Evolutionary conservation across 1,140 invertebrate genomes (phyloP), one percentile per base, ranked within the genome.

Genomic region (Lasioglossum albipes): DNA sequence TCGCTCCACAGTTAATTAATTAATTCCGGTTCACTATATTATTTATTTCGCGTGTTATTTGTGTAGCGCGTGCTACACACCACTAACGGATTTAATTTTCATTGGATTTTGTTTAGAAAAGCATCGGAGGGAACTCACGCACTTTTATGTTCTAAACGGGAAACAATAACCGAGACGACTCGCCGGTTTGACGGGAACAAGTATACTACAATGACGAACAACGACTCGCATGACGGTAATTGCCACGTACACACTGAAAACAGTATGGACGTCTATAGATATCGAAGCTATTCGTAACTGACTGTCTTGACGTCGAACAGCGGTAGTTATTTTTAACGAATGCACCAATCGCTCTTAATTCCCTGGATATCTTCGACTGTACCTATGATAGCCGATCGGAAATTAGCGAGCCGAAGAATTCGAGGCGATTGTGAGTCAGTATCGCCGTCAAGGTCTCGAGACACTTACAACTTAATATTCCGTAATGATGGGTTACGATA

Each of bases 291-390:
- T 49, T 59, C 52, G 2, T n/a, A 59, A 71, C 41, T 18, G 52
- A 71, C 52, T 41, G 69, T 71, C 69, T 57, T 57, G 52, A 71
- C 69, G 69, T 71, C 7, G 49, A 54, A 36, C 5, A 9, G 9
- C 52, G 31, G 69, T n/a, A 57, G 54, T 71, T 59, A 57, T 71
- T 57, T n/a, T 59, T n/a, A 71, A 71, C 41, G 52, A 71, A 41
- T 20, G 31, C 69, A 10, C 22, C 52, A 71, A 71, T 71, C 69
- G 31, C 18, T 36, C 27, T 71, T 59, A 71, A 71, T 71, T 71
- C 69, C 18, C 52, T 41, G 69, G 52, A 71, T 71, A 5, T 59
- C 69, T 41, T 59, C 20, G 20, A 41, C 12, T n/a, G 52, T 13
- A 71, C 69, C 69, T 71, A 71, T 5, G 69, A 31, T 12, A 3